Conservation (phyloP, 2,888 invertebrate genomes). For the Anthrax anthrax region DNA sequence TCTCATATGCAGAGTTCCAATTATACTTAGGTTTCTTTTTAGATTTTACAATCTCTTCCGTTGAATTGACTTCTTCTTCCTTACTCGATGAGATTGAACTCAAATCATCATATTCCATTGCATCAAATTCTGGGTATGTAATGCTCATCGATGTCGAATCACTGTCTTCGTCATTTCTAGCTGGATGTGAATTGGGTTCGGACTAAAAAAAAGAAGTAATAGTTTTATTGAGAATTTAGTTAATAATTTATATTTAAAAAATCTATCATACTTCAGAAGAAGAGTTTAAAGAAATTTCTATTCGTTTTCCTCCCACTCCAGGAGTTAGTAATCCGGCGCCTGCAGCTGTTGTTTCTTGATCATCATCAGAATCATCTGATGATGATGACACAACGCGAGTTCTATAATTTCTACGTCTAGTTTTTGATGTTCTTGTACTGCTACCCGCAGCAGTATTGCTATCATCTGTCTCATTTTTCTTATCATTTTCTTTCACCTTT, state of each 20-base stretch:
- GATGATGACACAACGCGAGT: slow-evolving; percentile 11
- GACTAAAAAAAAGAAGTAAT: background rate
- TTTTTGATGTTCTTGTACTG: background rate
- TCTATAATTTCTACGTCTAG: slow-evolving; percentile 12
- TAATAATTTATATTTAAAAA: background rate
- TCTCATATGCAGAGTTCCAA: slow-evolving; percentile 20
- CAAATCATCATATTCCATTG: slow-evolving; percentile 1
- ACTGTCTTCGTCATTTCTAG: slow-evolving; percentile 3
- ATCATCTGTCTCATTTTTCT: background rate
- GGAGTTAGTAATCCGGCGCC: too few species aligned
- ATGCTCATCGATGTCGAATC: slow-evolving; percentile 4
- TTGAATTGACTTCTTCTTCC: slow-evolving; percentile 3
- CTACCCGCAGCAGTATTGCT: background rate
- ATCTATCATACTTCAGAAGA: slow-evolving; percentile 1
- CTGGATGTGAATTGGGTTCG: background rate
- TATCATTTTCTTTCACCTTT: background rate
- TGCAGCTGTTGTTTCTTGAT: background rate
- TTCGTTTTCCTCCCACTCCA: too few species aligned
- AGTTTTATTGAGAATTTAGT: too few species aligned
- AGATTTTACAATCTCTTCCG: slow-evolving; percentile 18
- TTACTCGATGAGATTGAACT: background rate
- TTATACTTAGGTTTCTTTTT: slow-evolving; percentile 24
- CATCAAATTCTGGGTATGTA: slow-evolving; percentile 1
- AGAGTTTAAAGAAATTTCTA: background rate
- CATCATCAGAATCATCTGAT: slow-evolving; percentile 5